Base-by-base conservation (phyloP, 2,113 vertebrate species). In the Xiphophorus maculatus region DNA sequence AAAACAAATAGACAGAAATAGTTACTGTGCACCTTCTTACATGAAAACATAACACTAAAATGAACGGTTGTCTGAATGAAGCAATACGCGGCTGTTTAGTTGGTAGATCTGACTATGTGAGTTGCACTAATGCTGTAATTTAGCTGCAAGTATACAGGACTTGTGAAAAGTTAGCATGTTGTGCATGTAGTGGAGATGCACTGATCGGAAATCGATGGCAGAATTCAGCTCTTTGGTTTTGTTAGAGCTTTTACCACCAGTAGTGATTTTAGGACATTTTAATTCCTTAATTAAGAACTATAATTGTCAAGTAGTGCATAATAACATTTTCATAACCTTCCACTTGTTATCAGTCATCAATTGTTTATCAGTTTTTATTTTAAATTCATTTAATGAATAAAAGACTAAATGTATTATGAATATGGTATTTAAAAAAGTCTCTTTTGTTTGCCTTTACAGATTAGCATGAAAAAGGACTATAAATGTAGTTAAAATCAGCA, bases 1-100 rank as follows among this genome's bases (percentile, higher is more conserved):
- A 10, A 11, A 58, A 10, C 48, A 54, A 54, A 22, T 54, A 25
- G 51, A 17, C 51, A 58, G 51, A 58, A 58, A 48, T 48, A 17
- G 44, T 19, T 19, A 19, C 44, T 48, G 44, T 4, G 5, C 4
- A 6, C 17, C 44, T 42, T 42, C 40, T 15, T 14, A 15, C 12
- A 54, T 54, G 7, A 54, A 54, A 54, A 22, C 48, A 1, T 22
- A 1, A 54, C 48, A 54, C 17, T 54, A 54, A 54, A 54, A 25
- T 54, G 6, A 22, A 19, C 1, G 22, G 25, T 22, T 19, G 19
- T 22, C 5, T 76, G 68, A 86, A 71, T 76, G 71, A 68, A 88
- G 61, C 78, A 60, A 27, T 68, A 54, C 60, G 44, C 28, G 19
- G 25, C 37, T 29, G 69, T 81, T 71, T 85, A 74, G 73, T 63